A percentile compares a stretch with the other conserved stretches of the same genome.
Conservation (phyloP, 2,113 vertebrate genomes). For the Struthio camelus region DNA sequence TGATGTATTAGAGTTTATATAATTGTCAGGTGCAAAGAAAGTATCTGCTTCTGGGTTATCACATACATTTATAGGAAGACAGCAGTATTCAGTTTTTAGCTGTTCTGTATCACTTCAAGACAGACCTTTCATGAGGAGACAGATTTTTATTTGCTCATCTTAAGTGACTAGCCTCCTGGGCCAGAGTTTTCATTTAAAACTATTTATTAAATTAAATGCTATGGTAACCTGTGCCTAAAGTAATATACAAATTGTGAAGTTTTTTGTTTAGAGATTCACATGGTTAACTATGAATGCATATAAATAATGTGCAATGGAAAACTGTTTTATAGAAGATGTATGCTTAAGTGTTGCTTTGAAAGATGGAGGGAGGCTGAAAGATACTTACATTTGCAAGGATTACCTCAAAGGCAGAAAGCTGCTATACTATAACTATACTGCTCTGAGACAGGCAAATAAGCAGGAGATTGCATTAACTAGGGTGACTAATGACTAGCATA, state of each 20-base stretch:
- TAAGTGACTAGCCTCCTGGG: background rate
- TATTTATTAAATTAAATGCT: background rate
- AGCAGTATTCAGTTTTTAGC: background rate
- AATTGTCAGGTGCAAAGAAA: background rate
- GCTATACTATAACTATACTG: background rate
- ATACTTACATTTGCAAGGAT: background rate
- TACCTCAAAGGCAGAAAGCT: background rate
- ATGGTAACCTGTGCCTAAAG: background rate
- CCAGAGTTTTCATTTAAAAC: background rate
- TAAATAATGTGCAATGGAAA: background rate
- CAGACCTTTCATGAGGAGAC: background rate
- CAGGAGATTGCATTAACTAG: background rate
- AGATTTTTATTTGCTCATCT: background rate
- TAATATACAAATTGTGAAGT: background rate
- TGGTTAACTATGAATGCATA: background rate
- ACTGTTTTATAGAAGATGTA: background rate
- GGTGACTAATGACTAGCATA: background rate
- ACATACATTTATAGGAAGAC: background rate
- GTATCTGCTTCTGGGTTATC: background rate
- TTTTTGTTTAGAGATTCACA: background rate
- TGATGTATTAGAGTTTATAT: background rate
- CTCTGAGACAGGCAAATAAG: background rate
- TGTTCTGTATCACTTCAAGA: background rate
- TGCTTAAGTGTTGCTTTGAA: background rate
- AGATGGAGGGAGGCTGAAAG: background rate